Evolutionary conservation across 2,113 vertebrate species (phyloP), one percentile per base, ranked within the genome.

Genomic region (Cinclus mexicanus): DNA sequence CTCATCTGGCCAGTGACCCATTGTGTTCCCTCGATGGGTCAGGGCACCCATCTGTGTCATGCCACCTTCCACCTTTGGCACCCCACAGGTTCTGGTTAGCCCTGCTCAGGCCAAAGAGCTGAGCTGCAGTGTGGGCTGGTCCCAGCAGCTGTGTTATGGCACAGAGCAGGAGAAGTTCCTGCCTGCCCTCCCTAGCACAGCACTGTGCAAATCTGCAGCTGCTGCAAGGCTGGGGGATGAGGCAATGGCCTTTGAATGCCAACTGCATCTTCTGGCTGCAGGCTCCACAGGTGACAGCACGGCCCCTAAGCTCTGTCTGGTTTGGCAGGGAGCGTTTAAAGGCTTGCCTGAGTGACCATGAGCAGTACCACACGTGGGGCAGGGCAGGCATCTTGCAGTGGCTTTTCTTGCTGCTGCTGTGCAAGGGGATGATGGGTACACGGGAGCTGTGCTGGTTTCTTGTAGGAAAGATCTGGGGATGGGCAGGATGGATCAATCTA

Each of bases 361-460:
- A 17, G 13, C 33, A 61, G 31, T 29, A 14, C 21, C 3, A 5
- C 12, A 4, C 0, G 1, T 31, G n/a, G 14, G 57, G 21, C 18
- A 41, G 56, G 31, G 47, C 67, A 31, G 49, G 57, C 0, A 0
- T 39, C 53, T 50, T 0, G 1, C 26, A 3, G 2, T 35, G 49
- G 17, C 10, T 41, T 65, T 31, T 42, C 59, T 60, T 57, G n/a
- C 31, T 67, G 46, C n/a, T 55, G 61, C 61, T 49, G 49, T 47
- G 56, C 23, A 35, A 63, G 12, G 14, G 17, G 20, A 46, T 67
- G 71, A 12, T 31, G 61, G 31, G 28, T 49, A 24, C 1, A 6
- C 44, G 10, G 42, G 42, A 84, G 65, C 12, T 41, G 35, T 1
- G 6, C 18, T 46, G n/a, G 6, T 46, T 72, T 60, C 28, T 29